A percentile compares a stretch with the other conserved stretches of the same genome.
Evolutionary conservation across 2,797 vertebrate species (phyloP).

Genomic region (Cyprinella venusta): DNA sequence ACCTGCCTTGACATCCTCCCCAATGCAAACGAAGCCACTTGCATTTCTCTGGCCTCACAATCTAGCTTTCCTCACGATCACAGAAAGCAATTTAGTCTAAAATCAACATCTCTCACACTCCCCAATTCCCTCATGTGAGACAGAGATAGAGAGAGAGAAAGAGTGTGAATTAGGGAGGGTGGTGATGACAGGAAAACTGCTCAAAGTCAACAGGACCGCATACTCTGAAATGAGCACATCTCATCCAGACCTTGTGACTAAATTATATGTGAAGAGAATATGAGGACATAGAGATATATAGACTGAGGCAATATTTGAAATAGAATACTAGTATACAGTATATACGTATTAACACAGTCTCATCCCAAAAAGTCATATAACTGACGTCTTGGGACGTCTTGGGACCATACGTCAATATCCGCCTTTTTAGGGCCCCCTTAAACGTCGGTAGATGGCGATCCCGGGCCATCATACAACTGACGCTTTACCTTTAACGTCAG

Average conservation of each 20-base stretch:
- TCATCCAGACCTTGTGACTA: conserved; percentile 3
- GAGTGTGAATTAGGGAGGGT: conserved; percentile 36
- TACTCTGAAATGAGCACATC: background rate
- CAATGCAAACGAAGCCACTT: conserved; percentile 15
- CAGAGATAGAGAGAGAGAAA: conserved; percentile 32
- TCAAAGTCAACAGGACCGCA: background rate
- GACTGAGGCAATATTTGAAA: background rate
- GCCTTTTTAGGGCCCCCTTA: too few species aligned
- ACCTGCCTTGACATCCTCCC: conserved; percentile 5
- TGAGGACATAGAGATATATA: background rate
- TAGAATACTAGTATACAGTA: background rate
- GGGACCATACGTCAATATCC: too few species aligned
- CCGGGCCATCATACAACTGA: too few species aligned
- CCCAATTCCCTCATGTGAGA: conserved; percentile 16
- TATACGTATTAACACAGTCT: too few species aligned
- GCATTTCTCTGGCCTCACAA: conserved; percentile 33
- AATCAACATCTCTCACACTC: conserved; percentile 40
- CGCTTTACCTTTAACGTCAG: too few species aligned
- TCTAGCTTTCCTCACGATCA: conserved; percentile 21
- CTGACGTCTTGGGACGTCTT: too few species aligned
- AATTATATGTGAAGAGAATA: background rate
- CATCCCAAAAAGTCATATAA: too few species aligned
- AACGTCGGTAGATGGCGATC: too few species aligned
- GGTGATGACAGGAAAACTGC: conserved; percentile 9
- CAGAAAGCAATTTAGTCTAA: conserved; percentile 42